Percentiles rank a stretch among this genome's conserved stretches.
Evolutionary conservation across 2,113 vertebrate species (phyloP).

Genomic region (Collichthys lucidus): DNA sequence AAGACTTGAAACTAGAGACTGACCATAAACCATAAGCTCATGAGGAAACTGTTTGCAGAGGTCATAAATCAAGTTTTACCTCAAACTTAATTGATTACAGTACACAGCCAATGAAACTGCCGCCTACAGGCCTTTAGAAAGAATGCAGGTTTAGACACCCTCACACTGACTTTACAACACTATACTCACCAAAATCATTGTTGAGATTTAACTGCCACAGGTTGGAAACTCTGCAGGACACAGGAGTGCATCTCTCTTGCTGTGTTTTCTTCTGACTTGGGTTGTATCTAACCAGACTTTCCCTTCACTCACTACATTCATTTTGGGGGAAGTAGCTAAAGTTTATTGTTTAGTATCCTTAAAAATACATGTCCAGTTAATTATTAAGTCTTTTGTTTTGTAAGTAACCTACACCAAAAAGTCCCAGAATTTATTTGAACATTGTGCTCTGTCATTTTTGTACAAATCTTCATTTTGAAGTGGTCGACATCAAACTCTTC

Average conservation of each 20-base stretch:
- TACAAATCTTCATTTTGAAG: not conserved
- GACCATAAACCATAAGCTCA: too few relatives aligned
- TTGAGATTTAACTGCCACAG: not conserved
- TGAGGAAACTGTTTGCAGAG: too few relatives aligned
- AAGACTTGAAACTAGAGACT: too few relatives aligned
- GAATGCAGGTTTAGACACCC: too few relatives aligned
- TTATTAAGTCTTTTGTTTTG: not conserved
- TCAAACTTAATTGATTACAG: too few relatives aligned
- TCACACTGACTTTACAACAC: not conserved
- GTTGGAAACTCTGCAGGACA: too few relatives aligned
- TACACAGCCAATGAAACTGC: too few relatives aligned
- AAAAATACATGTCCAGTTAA: not conserved
- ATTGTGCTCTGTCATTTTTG: not conserved
- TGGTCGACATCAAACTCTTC: not conserved
- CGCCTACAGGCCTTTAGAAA: too few relatives aligned
- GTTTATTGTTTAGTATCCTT: not conserved
- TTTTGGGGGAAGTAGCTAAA: not conserved
- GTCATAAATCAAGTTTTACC: too few relatives aligned
- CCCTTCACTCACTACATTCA: not conserved
- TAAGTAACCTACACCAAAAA: not conserved
- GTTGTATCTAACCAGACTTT: constrained; percentile 7
- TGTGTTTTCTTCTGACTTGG: not conserved
- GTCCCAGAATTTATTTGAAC: not conserved
- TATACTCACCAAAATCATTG: not conserved
- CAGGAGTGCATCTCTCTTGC: too few relatives aligned